These are phyloP conservation scores for Phaenicophaeus curvirostris DNA, from an alignment of 2,797 vertebrate genomes.

Conservation along the genomic window DNA sequence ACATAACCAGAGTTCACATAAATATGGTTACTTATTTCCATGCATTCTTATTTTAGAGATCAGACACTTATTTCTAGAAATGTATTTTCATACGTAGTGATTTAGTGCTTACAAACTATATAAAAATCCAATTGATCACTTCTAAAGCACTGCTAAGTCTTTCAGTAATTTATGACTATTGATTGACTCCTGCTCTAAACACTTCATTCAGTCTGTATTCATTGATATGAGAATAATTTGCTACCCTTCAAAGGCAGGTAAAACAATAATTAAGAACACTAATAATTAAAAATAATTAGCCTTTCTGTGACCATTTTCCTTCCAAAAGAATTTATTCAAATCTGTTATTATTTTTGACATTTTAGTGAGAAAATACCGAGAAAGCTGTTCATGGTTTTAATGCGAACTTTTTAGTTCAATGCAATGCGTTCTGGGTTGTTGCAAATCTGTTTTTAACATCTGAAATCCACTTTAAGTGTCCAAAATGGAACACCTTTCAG, in stretches of 20 bases:
- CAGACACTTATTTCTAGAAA: background rate
- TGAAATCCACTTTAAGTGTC: background rate
- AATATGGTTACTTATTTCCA: background rate
- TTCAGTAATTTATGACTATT: background rate
- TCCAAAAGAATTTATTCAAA: background rate
- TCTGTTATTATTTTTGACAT: background rate
- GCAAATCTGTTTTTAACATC: background rate
- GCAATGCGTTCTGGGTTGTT: background rate
- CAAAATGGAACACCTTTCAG: background rate
- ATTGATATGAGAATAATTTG: slow-evolving; percentile 4
- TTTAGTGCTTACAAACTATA: background rate
- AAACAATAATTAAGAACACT: slow-evolving; percentile 12
- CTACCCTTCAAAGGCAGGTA: slow-evolving; percentile 10
- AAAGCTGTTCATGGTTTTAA: background rate
- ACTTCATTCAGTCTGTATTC: slow-evolving; percentile 28
- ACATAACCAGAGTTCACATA: background rate
- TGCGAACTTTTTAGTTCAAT: background rate
- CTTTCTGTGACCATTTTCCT: background rate
- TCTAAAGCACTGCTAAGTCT: background rate
- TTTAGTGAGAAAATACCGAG: background rate
- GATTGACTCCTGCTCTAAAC: background rate
- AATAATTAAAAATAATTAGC: slow-evolving; percentile 7
- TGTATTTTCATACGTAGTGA: background rate
- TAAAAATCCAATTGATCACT: background rate
- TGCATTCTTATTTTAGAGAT: background rate